Base-by-base conservation (phyloP, 1,140 invertebrate species). In the Acromyrmex echinatior region DNA sequence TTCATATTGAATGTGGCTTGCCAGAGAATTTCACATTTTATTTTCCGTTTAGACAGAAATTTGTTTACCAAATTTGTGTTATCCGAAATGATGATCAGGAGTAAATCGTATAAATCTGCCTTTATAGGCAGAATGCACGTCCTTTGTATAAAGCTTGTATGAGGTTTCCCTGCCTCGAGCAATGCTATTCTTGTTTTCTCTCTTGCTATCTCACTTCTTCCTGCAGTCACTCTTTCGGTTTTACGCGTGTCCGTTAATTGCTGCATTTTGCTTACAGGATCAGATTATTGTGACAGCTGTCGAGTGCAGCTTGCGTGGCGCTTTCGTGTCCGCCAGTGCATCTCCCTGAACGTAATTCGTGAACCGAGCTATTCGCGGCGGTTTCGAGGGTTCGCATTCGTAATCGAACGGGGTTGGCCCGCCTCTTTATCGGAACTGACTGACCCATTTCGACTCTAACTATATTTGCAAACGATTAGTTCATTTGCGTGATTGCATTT, bases 231-330 rank as follows among this genome's bases (percentile, higher is more conserved):
- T 76, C 73, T 86, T 86, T 82, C 84, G 70, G 25, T 74, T 51
- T 66, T 78, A 91, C 81, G 80, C 78, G 73, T 81, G 91, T 74
- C 82, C 68, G 91, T 92, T 91, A 92, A 92, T 92, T 92, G 89
- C 87, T 86, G 71, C 87, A 92, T 90, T 92, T 91, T 92, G 90
- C 90, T 91, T 89, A 87, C 86, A 51, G 79, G 87, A 92, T 92
- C 86, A 87, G 85, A 91, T 92, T 92, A 92, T 87, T 87, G 87
- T 56, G 80, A 86, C 81, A 90, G 90, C 86, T 91, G 90, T 91
- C 90, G 87, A 86, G 60, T 71, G 62, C 84, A 87, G 84, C 65
- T 65, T 62, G 71, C 63, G 53, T 62, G 65, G 86, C 88, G 79
- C 81, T 86, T 77, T 60, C 88, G 86, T 85, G 86, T 79, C 80